Conservation (phyloP, 2,113 vertebrate species). For the Saimiri boliviensis region DNA sequence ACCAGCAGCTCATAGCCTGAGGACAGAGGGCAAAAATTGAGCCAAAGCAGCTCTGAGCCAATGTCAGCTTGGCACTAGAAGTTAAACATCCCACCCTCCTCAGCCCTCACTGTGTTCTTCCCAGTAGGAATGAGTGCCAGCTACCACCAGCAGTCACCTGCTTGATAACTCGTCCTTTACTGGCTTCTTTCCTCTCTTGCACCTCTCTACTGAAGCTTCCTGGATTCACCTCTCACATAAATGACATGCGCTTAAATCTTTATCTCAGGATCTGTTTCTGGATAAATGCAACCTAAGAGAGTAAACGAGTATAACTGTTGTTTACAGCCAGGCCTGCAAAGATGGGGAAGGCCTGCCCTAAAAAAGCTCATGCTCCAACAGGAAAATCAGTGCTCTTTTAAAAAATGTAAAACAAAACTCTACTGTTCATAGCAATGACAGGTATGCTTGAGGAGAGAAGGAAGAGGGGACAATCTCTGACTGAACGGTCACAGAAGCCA, state of each 20-base stretch:
- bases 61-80: background rate
- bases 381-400: background rate
- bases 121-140: background rate
- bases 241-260: background rate
- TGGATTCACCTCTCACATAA: background rate
- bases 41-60: background rate
- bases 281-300: background rate
- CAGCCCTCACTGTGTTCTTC: background rate
- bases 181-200: background rate
- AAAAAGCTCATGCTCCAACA: background rate
- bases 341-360: background rate
- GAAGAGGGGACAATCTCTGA: background rate
- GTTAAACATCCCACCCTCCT: background rate
- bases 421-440: background rate
- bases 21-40: background rate
- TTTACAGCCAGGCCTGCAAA: background rate
- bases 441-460: background rate
- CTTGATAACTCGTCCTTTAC: background rate
- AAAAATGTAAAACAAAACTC: background rate
- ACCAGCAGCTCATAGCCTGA: background rate
- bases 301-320: background rate
- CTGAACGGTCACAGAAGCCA: background rate
- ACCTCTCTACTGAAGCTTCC: background rate
- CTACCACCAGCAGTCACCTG: background rate
- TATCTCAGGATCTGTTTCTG: background rate